Evolutionary conservation across 2,113 vertebrate genomes (phyloP).

Genomic region (Lasiurus borealis): DNA sequence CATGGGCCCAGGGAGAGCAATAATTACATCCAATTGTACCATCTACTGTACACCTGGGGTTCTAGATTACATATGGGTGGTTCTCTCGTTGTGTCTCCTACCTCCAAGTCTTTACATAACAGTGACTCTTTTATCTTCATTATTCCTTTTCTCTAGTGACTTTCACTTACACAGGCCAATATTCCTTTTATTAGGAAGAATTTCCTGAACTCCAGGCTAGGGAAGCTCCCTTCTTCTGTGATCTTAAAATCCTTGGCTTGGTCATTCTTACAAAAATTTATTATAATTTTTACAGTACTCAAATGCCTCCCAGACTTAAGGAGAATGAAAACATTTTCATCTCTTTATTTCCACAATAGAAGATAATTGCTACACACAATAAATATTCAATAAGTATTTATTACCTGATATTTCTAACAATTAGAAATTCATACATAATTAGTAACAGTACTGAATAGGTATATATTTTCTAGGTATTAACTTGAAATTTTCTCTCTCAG

Average conservation of each 20-base stretch:
- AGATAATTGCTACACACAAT: neutral
- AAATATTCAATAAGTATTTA: neutral
- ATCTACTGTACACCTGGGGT: neutral
- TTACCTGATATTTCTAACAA: neutral
- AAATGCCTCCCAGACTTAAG: neutral
- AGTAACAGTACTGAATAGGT: neutral
- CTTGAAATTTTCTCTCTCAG: neutral
- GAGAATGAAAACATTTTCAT: neutral
- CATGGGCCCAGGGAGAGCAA: neutral
- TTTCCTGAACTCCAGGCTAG: neutral
- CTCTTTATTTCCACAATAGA: neutral
- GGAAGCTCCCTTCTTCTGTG: neutral
- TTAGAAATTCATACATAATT: constrained; percentile 26
- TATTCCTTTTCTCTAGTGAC: neutral
- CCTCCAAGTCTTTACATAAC: neutral
- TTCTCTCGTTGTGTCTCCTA: neutral
- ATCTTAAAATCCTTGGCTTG: neutral
- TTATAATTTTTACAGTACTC: neutral
- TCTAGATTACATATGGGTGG: neutral
- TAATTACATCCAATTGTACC: neutral
- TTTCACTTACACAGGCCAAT: neutral
- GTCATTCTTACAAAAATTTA: neutral
- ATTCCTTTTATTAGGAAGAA: neutral
- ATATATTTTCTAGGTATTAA: constrained; percentile 44
- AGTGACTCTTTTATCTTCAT: neutral